Base-by-base conservation (phyloP, 2,888 invertebrate genomes). In the Agrotis clavis region DNA sequence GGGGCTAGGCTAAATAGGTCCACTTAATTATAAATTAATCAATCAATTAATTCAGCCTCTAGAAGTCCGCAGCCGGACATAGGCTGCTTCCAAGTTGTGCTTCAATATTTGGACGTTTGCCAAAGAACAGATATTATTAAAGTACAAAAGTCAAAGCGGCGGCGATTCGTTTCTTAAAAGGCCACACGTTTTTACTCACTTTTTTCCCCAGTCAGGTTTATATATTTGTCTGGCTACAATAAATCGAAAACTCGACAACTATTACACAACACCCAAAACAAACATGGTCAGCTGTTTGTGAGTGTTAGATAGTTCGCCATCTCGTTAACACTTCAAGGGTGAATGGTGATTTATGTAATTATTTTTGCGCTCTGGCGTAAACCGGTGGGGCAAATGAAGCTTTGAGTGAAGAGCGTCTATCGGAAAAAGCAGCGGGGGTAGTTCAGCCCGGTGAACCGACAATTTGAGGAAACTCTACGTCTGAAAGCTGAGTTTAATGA, bases 111-210 rank as follows among this genome's bases (percentile, higher is more conserved):
- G 74, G 63, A 18, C 1, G 1, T 4, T 14, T 35, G 61, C 65
- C 76, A 77, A 79, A 30, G 79, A 79, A 4, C 16, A 61, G 25
- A 71, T 54, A 68, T 57, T 63, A 77, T 54, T 77, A 63, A 63
- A 75, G 62, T n/a, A 56, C 25, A 63, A 59, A 56, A 53, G 50
- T 56, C 45, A 61, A 76, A 76, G 47, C 35, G 56, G 50, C 35
- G 56, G 53, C 45, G 45, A 6, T 77, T 59, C 25, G 47, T 61
- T 25, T 57, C 50, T 56, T 51, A 59, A 68, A 61, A 77, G 60
- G 45, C 48, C 54, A 47, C 56, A 50, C 18, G n/a, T 61, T 56
- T 69, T 61, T 61, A 56, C 56, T 25, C 45, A 47, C 4, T 69
- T 74, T 77, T 75, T 67, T 68, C 56, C 6, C 5, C 19, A 57